Base-by-base conservation (phyloP, 2,888 invertebrate genomes). In the Stomorhina lunata region DNA sequence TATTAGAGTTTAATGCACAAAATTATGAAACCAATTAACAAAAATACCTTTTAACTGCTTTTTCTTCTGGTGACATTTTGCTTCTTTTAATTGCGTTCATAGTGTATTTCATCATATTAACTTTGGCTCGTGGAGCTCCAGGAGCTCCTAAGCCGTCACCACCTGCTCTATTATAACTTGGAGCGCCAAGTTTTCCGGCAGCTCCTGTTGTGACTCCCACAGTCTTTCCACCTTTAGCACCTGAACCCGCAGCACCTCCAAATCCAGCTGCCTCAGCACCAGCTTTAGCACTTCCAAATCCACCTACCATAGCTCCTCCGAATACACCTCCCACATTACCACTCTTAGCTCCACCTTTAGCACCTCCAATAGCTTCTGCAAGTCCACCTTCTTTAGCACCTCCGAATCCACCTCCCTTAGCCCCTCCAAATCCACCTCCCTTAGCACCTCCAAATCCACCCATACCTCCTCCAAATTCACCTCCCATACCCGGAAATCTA, bases 51-150 rank as follows among this genome's bases (percentile, higher is more conserved):
- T 65, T 79, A 3, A 55, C 86, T 40, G 86, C 88, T 0, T 68
- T 10, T 43, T 77, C 68, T 0, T 15, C 59, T 22, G 40, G 1
- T 86, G 88, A 4, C 78, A 29, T 1, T 69, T 65, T 17, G 1
- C 69, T 84, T 84, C 15, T 73, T 75, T 20, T 81, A 45, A 9
- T 40, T 4, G 34, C 34, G 40, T 63, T 45, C 4, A 83, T 69
- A n/a, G 86, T 37, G 66, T 88, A 88, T 27, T 84, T 80, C 53
- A 87, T 84, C 85, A 87, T 85, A 37, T 88, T 76, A 12, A 83
- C 65, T 45, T 84, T 69, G 34, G n/a, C 32, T 48, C 22, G 12
- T 20, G 5, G 40, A 29, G 1, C 37, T 10, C 77, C 76, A 25
- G 48, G 59, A 4, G 40, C 20, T 9, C 80, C 79, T 25, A 32